Conservation (phyloP, 2,888 invertebrate genomes). For the Ichneumon xanthorius region DNA sequence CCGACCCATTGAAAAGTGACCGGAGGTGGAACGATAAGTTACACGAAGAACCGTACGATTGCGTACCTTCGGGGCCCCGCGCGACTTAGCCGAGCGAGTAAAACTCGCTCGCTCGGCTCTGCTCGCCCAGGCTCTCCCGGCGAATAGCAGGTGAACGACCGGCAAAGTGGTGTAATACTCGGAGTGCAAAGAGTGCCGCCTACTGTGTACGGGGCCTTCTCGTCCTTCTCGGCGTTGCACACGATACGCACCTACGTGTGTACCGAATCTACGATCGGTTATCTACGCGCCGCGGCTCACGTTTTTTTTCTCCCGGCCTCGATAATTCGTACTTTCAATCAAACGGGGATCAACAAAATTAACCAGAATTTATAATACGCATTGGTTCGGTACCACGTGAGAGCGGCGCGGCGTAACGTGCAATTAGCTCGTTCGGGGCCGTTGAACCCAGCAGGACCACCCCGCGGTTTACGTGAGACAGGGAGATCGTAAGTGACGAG, state of each 20-base stretch:
- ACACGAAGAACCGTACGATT: slow-evolving; percentile 70
- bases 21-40: slow-evolving; percentile 69
- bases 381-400: slow-evolving; percentile 2
- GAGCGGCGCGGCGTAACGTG: slow-evolving; percentile 12
- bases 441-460: slow-evolving; percentile 32
- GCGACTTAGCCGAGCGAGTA: slow-evolving; percentile 67
- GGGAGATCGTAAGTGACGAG: slow-evolving; percentile 35
- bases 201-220: slow-evolving; percentile 46
- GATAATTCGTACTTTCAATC: neutral
- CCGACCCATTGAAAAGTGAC: slow-evolving; percentile 67
- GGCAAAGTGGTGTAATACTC: slow-evolving; percentile 80
- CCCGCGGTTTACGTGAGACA: slow-evolving; percentile 14
- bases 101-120: slow-evolving; percentile 68
- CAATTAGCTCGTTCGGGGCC: slow-evolving; percentile 36
- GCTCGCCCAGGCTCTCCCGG: slow-evolving; percentile 63
- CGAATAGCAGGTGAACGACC: slow-evolving; percentile 82
- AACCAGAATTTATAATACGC: neutral
- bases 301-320: neutral
- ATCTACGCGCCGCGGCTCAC: neutral
- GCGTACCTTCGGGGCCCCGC: slow-evolving; percentile 58
- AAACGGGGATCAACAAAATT: neutral
- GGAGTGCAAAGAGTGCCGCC: slow-evolving; percentile 68
- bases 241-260: slow-evolving; percentile 37
- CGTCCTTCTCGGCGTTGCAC: slow-evolving; percentile 50
- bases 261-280: slow-evolving; percentile 1